Evolutionary conservation across 2,797 vertebrate species (phyloP).

Genomic region (Helostoma temminkii): DNA sequence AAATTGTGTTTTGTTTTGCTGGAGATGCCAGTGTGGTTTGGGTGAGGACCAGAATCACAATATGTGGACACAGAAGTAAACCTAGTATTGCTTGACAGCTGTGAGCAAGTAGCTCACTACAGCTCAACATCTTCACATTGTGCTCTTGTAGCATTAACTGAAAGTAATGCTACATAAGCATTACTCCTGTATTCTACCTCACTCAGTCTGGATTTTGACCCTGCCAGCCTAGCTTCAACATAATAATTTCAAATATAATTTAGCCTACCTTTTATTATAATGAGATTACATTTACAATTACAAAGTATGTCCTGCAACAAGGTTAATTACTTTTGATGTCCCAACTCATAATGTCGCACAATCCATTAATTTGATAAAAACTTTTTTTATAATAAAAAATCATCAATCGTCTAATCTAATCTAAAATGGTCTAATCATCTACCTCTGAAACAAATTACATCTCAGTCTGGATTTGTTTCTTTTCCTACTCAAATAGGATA

Average conservation of each 20-base stretch:
- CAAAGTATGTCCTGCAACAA: no score
- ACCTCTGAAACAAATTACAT: background rate
- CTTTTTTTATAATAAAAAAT: background rate
- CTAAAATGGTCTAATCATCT: background rate
- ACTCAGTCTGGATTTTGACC: background rate
- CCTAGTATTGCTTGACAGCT: slow-evolving; percentile 11
- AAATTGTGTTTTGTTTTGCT: background rate
- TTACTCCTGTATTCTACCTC: background rate
- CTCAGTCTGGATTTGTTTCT: background rate
- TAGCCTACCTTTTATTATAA: no score
- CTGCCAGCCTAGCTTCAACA: background rate
- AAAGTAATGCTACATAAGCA: background rate
- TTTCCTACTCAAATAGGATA: background rate
- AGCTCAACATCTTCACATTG: background rate
- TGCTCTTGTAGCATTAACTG: background rate
- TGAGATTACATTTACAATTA: no score
- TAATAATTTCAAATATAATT: no score
- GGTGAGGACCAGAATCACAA: slow-evolving; percentile 11
- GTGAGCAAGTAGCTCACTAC: background rate
- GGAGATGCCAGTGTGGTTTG: background rate
- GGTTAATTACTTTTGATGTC: no score
- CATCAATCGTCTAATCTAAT: no score
- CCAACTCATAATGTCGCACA: background rate
- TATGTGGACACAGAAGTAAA: background rate
- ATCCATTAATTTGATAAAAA: background rate